Base-by-base conservation (phyloP, 1,140 invertebrate species). In the Drosophila burlai region DNA sequence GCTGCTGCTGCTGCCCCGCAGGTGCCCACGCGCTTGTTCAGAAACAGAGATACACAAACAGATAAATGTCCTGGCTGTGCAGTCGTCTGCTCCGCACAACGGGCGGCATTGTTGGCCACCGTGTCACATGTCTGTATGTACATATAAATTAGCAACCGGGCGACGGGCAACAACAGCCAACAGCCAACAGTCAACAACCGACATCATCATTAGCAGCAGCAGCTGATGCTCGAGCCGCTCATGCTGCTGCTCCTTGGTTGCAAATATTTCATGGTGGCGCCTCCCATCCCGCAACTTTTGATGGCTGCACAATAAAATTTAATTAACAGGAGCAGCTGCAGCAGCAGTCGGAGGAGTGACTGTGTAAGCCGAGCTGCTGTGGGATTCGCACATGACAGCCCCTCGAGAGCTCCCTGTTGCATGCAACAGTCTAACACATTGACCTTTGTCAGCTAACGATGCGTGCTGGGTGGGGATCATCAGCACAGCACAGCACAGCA, bases 301-400 rank as follows among this genome's bases (percentile, higher is more conserved):
- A 64, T 57, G 67, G 43, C 67, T 62, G 60, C 60, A 78, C 68
- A 80, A 89, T 87, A 75, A 81, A 87, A 90, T 87, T 87, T 89
- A 87, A 87, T 87, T 89, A 87, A 81, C 77, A 84, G 63, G 40
- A 55, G 63, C 24, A 46, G 40, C 65, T 47, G 24, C 64, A 40
- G 21, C 31, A 34, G 9, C 55, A 16, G 50, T 7, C 50, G 54
- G 36, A 16, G 61, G 31, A 43, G 57, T 67, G 4, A 40, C 54
- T 40, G 36, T 57, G 54, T 40, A 50, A 71, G 31, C 54, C 26
- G 43, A 68, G 43, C 66, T 58, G 54, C 63, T 66, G 45, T 43
- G 46, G 58, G 50, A 57, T 21, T 58, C 62, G 62, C 61, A 45
- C 61, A 65, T 66, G 38, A 21, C 59, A 57, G 42, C 67, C 66